phyloP scores from a whole-genome alignment of 2,888 invertebrate genomes.

The Apamea crenata region DNA sequence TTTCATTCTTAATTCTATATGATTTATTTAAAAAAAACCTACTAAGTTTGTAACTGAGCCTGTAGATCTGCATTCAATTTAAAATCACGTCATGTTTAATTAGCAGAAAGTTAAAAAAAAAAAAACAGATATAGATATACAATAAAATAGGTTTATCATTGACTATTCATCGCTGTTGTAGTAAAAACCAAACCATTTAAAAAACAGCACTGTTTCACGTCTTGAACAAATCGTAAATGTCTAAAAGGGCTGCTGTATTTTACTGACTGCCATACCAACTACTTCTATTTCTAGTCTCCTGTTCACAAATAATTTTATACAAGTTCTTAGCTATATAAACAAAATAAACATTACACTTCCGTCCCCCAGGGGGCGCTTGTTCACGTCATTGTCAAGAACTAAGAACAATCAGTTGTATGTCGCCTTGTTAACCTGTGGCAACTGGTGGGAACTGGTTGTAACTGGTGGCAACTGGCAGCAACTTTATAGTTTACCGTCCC shows the following conservation, averaged over 20 bases:
- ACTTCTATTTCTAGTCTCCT: slow-evolving; percentile 18
- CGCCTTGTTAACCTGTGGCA: slow-evolving; percentile 31
- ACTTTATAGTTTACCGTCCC: slow-evolving; percentile 66
- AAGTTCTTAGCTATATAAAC: not conserved
- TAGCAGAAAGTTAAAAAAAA: not conserved
- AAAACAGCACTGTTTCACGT: slow-evolving; percentile 18
- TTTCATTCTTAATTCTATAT: not conserved
- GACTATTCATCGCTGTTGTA: not conserved
- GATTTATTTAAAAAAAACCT: slow-evolving; percentile 6
- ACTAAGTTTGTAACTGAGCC: not conserved
- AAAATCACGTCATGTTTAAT: not conserved
- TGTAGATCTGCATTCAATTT: not conserved
- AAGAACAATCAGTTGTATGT: slow-evolving; percentile 44
- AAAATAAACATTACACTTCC: slow-evolving; percentile 1
- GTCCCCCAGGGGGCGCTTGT: not conserved
- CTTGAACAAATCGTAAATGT: slow-evolving; percentile 44
- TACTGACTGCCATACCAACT: not conserved
- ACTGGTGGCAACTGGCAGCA: slow-evolving; percentile 41
- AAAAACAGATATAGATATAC: not conserved
- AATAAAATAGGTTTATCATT: not conserved
- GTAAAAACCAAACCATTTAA: slow-evolving; percentile 19
- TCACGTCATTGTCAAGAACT: slow-evolving; percentile 37
- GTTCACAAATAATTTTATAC: slow-evolving; percentile 15
- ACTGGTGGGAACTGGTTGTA: slow-evolving; percentile 19
- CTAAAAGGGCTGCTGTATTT: slow-evolving; percentile 36